These are phyloP conservation scores for Psittacara wagleri DNA, from an alignment of 2,113 vertebrate species.

Conservation along the genomic window DNA sequence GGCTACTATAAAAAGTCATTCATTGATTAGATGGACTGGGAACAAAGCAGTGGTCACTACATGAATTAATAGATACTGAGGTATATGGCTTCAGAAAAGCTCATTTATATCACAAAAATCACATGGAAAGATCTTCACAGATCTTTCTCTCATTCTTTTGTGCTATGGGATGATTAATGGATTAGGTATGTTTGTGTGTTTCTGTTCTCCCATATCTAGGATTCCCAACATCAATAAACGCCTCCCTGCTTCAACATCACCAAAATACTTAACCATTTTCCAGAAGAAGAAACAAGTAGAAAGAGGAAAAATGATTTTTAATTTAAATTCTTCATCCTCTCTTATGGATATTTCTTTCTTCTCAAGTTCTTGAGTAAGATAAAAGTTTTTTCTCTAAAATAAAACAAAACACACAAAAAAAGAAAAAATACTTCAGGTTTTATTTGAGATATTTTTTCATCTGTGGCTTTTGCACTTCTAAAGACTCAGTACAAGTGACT, in stretches of 20 bases:
- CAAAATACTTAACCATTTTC: not conserved
- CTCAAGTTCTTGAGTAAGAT: not conserved
- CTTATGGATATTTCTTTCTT: not conserved
- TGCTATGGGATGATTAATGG: not conserved
- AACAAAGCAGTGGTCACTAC: not conserved
- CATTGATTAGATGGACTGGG: not conserved
- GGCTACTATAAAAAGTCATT: not conserved
- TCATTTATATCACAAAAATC: not conserved
- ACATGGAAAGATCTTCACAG: not conserved
- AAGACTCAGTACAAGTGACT: not conserved
- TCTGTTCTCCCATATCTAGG: not conserved
- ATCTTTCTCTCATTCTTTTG: not conserved
- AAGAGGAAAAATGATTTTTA: not conserved
- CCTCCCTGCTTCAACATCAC: not conserved
- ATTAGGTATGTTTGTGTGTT: not conserved
- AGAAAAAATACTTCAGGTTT: not conserved
- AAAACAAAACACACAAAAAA: not conserved
- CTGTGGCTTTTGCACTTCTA: slow-evolving; percentile 15
- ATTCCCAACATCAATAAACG: not conserved
- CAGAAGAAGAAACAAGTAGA: not conserved
- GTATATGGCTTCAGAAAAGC: not conserved
- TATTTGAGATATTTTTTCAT: not conserved
- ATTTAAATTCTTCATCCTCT: not conserved
- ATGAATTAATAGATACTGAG: not conserved
- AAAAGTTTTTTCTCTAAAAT: not conserved